These are phyloP conservation scores for Macquaria australasica DNA, from an alignment of 2,113 vertebrate species.

Conservation along the genomic window DNA sequence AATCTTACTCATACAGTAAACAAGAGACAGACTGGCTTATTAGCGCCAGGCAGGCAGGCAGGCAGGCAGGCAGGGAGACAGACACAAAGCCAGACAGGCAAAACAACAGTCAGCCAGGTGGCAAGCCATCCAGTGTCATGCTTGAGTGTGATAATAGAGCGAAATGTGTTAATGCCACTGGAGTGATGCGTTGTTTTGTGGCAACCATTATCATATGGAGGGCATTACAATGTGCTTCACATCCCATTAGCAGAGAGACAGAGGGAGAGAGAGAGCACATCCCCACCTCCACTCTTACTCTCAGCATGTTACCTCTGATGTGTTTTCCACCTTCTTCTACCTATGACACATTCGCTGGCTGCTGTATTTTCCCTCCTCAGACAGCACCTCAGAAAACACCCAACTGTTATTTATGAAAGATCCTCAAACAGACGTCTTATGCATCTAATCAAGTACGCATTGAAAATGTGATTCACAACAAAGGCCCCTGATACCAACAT, in stretches of 20 bases:
- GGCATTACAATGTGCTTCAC: constrained; percentile 43
- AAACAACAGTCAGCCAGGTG: constrained; percentile 23
- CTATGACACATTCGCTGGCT: constrained; percentile 24
- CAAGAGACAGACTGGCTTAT: constrained; percentile 1
- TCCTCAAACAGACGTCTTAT: neutral
- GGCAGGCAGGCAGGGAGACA: constrained; percentile 2
- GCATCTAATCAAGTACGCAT: neutral
- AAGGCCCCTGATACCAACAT: neutral
- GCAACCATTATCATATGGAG: constrained; percentile 37
- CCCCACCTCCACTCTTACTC: constrained; percentile 41
- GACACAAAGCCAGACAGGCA: neutral
- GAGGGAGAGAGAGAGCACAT: constrained; percentile 9
- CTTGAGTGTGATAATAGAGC: constrained; percentile 14
- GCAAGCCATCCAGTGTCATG: neutral
- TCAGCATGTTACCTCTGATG: constrained; percentile 7
- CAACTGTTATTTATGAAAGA: too few species aligned
- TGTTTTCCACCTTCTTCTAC: constrained; percentile 9
- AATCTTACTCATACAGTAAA: neutral
- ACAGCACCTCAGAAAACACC: neutral
- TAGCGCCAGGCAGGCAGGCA: neutral
- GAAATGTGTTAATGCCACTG: constrained; percentile 36
- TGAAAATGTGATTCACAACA: neutral
- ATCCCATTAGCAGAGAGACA: constrained; percentile 44
- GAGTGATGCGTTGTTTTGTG: constrained; percentile 35
- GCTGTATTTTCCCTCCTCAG: neutral